phyloP scores from a whole-genome alignment of 2,797 vertebrate species.

The Nyctalus aviator region DNA sequence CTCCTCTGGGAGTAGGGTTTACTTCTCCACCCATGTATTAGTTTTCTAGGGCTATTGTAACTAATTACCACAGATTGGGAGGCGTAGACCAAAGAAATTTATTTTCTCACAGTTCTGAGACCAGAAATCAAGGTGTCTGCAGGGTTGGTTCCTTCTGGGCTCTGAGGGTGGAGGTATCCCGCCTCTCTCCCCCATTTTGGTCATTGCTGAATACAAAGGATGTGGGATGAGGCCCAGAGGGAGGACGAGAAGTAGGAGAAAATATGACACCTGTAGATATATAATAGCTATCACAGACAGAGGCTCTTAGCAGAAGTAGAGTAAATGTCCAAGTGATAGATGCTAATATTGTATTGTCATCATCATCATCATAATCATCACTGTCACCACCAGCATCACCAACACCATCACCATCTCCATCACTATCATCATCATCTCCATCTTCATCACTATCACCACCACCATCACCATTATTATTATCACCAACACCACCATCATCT shows the following conservation, averaged over 20 bases:
- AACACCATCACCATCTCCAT: background rate
- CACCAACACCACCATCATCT: background rate
- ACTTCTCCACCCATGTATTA: background rate
- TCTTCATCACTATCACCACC: rapidly evolving
- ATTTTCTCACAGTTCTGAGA: background rate
- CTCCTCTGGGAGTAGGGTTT: background rate
- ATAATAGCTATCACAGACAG: background rate
- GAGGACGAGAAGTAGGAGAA: background rate
- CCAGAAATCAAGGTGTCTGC: background rate
- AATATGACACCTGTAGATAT: background rate
- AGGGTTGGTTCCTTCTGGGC: background rate
- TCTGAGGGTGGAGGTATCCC: background rate
- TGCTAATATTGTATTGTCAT: background rate
- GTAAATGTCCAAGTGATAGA: background rate
- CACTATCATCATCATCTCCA: background rate
- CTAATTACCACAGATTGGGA: background rate
- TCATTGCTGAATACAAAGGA: background rate
- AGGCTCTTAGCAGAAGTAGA: background rate
- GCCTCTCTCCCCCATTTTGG: background rate
- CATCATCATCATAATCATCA: rapidly evolving
- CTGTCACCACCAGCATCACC: background rate
- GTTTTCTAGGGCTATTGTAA: background rate
- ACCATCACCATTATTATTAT: background rate
- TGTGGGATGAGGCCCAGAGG: background rate
- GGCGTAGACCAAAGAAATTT: background rate